Percentiles rank a stretch among this genome's conserved stretches.
These are phyloP conservation scores for Aphelenchoides fujianensis DNA, from an alignment of 1,140 invertebrate genomes.

Conservation along the genomic window DNA sequence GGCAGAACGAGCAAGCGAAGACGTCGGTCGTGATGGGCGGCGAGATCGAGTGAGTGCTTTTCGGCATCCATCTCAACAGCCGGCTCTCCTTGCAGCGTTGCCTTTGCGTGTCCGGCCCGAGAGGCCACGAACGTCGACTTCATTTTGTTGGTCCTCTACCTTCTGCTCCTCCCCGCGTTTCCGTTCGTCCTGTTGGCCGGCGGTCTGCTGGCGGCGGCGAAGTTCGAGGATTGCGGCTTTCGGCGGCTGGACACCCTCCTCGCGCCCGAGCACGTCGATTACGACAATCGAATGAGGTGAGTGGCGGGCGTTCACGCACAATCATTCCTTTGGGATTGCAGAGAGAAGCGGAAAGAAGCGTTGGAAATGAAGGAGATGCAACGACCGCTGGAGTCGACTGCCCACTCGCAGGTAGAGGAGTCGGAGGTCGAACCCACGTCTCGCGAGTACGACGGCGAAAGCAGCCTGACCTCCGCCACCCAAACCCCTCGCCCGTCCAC, in stretches of 20 bases:
- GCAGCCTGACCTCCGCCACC: background rate
- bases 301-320: too few species aligned
- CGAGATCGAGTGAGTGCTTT: background rate
- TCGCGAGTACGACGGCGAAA: background rate
- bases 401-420: background rate
- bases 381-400: background rate
- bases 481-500: too few species aligned
- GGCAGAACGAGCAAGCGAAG: background rate
- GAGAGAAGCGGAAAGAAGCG: background rate
- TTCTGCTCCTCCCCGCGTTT: background rate
- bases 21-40: background rate
- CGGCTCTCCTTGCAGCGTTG: background rate
- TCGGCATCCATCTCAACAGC: too few species aligned
- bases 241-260: background rate
- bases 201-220: background rate
- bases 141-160: background rate
- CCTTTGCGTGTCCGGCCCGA: background rate
- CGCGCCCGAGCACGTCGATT: too few species aligned
- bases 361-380: conserved; percentile 11
- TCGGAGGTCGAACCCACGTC: background rate
- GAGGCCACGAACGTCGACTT: background rate
- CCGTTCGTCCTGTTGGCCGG: background rate
- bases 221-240: background rate
- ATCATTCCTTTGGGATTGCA: background rate
- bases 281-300: too few species aligned